These are phyloP conservation scores for Pomacea canaliculata DNA, from an alignment of 2,888 invertebrate genomes.

Conservation along the genomic window DNA sequence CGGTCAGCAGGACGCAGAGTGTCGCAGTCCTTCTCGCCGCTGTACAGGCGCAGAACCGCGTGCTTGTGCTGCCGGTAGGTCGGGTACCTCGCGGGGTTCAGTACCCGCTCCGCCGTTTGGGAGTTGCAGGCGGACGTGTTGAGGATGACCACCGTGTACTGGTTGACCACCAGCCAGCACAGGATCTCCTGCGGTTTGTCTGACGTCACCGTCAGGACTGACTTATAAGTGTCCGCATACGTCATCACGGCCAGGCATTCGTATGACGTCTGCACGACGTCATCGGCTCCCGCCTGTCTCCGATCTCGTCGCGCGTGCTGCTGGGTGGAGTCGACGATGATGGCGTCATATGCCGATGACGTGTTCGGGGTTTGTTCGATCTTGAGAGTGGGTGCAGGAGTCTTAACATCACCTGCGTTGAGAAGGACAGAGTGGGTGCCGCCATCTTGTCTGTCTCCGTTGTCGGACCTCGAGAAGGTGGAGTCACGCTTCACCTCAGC, in stretches of 20 bases:
- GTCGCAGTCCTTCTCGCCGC: conserved; percentile 17
- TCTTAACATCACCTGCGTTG: not conserved
- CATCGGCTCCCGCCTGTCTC: not conserved
- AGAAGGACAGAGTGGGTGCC: no score
- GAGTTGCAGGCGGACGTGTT: conserved; percentile 33
- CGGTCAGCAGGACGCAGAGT: conserved; percentile 13
- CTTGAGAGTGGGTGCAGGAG: not conserved
- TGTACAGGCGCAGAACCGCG: conserved; percentile 8
- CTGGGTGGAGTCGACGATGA: no score
- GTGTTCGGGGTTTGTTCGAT: not conserved
- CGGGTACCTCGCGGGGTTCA: not conserved
- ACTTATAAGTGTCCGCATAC: conserved; percentile 30
- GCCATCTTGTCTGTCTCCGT: no score
- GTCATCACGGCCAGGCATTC: conserved; percentile 34
- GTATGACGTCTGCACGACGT: conserved; percentile 4
- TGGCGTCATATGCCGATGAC: not conserved
- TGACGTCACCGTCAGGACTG: conserved; percentile 27
- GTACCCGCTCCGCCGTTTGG: conserved; percentile 25
- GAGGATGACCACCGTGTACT: conserved; percentile 25
- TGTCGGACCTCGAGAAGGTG: no score
- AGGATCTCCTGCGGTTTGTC: conserved; percentile 20
- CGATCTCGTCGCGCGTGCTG: no score
- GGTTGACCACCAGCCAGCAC: conserved; percentile 31
- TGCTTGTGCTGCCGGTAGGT: not conserved
- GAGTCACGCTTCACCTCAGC: no score